Base-by-base conservation (phyloP, 2,888 invertebrate species). In the Sarcophaga variegata region DNA sequence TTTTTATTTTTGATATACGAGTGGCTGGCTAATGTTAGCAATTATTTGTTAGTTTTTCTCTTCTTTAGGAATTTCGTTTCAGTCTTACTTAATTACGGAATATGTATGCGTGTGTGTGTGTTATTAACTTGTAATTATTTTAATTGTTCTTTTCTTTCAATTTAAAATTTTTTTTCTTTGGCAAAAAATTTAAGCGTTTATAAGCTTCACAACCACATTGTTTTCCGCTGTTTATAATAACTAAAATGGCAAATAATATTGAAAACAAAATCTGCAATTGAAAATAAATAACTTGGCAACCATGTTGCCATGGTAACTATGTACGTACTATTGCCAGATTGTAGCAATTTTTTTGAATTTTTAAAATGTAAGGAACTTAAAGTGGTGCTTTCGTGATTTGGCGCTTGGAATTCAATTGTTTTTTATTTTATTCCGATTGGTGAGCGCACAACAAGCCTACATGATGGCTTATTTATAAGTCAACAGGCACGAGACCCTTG, bases 211-310 rank as follows among this genome's bases (percentile, higher is more conserved):
- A 60, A 72, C 20, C n/a, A 1, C n/a, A 60, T 17, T 47, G 67
- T 10, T 78, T 54, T 54, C 5, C 8, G 37, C 60, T 80, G n/a
- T 80, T 84, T 45, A 79, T 70, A 69, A 75, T 63, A 22, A 27
- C 74, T 75, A 22, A 74, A 45, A 25, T n/a, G 17, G 6, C n/a
- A 17, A 67, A 63, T 37, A 54, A 67, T n/a, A 70, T 37, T 45
- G 59, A 66, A n/a, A 69, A 6, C 60, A 22, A 54, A 20, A n/a
- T 17, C 10, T n/a, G n/a, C 17, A 67, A 17, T 0, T 37, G 2
- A 20, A 64, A 17, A 49, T 3, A n/a, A 60, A 69, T 85, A 22
- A 63, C 84, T 37, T 81, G 71, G 67, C 63, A 85, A 81, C 81
- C 64, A 14, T 37, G 71, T 81, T 71, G 80, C 8, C 54, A 71